Evolutionary conservation across 2,113 vertebrate species (phyloP).

Genomic region (Orcinus orca): DNA sequence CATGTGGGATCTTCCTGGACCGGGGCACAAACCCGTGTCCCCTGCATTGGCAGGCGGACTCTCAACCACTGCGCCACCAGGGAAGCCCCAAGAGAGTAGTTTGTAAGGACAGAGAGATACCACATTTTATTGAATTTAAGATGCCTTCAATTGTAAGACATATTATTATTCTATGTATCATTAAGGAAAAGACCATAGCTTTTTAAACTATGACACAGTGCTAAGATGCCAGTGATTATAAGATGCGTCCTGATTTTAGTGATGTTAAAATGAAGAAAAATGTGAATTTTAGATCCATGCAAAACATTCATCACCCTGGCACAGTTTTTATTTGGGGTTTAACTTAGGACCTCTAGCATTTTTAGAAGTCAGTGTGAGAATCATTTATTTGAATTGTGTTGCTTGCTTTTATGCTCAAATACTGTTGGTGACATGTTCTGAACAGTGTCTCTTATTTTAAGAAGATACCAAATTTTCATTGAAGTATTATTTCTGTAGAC

Average conservation of each 20-base stretch:
- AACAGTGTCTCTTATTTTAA: neutral
- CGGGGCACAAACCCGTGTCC: no score
- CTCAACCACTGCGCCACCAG: no score
- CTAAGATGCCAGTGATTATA: neutral
- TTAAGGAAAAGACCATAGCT: neutral
- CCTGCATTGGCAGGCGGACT: no score
- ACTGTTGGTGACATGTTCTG: neutral
- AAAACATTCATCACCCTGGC: neutral
- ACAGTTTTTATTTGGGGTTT: neutral
- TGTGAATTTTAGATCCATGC: neutral
- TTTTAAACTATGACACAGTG: neutral
- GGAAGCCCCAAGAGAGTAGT: neutral
- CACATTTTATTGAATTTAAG: neutral
- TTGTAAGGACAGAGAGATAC: neutral
- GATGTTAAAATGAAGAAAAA: constrained; percentile 1
- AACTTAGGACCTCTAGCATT: neutral
- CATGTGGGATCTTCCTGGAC: no score
- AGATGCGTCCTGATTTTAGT: neutral
- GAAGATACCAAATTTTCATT: neutral
- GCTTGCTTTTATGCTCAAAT: neutral
- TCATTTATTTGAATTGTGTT: neutral
- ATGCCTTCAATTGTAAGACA: neutral
- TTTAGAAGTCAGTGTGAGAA: neutral
- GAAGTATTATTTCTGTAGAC: neutral
- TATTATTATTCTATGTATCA: neutral